Evolutionary conservation across 2,888 invertebrate species (phyloP).

Genomic region (Rhabditoides inermis): DNA sequence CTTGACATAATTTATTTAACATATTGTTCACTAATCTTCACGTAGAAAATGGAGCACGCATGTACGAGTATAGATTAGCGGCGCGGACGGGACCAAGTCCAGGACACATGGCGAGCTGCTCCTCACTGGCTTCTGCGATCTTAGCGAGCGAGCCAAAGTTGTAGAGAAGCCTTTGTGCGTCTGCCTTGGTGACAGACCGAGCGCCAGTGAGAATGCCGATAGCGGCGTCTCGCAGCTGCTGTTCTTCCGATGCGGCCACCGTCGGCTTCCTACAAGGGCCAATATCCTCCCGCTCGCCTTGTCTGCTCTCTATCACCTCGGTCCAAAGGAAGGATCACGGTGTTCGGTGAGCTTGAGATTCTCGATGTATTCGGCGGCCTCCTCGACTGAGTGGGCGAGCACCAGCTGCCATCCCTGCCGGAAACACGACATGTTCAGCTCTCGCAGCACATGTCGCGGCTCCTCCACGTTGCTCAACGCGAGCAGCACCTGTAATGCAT

Average conservation of each 20-base stretch:
- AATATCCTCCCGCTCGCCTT: no score
- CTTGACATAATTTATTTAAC: neutral
- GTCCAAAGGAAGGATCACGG: conserved; percentile 15
- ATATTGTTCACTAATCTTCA: conserved; percentile 7
- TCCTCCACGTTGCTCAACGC: conserved; percentile 43
- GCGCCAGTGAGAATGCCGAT: conserved; percentile 41
- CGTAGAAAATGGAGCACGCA: conserved; percentile 20
- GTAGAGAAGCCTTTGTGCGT: conserved; percentile 43
- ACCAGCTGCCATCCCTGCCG: conserved; percentile 43
- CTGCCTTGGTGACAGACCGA: conserved; percentile 38
- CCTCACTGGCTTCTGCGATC: conserved; percentile 31
- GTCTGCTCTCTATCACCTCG: conserved; percentile 6
- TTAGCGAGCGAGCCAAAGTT: conserved; percentile 36
- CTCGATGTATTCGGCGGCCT: conserved; percentile 51
- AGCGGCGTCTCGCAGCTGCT: conserved; percentile 28
- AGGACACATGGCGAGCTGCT: conserved; percentile 35
- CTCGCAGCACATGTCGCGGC: conserved; percentile 38
- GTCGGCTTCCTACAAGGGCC: no score
- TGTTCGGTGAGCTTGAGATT: conserved; percentile 41
- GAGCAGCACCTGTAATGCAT: conserved; percentile 35
- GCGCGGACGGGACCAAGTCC: conserved; percentile 47
- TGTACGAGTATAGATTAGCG: conserved; percentile 34
- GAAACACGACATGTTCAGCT: conserved; percentile 46
- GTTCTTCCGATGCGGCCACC: conserved; percentile 4
- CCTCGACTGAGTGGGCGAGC: conserved; percentile 48